phyloP scores from a whole-genome alignment of 2,888 invertebrate genomes.

The Eupithecia subumbrata region DNA sequence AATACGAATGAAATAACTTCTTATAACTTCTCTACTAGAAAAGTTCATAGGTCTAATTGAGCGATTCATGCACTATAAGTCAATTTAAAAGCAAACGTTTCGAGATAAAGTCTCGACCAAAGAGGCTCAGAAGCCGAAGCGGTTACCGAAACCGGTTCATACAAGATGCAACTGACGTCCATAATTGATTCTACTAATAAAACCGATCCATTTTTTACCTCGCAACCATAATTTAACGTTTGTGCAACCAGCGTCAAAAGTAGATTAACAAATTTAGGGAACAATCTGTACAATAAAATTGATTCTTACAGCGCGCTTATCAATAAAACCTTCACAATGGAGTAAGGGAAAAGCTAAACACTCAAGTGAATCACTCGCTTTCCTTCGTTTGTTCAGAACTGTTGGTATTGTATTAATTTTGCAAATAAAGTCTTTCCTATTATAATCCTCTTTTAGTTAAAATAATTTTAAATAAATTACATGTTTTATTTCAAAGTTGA shows the following conservation, averaged over 20 bases:
- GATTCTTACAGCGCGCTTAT: not conserved
- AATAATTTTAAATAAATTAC: not conserved
- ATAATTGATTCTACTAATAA: constrained; percentile 64
- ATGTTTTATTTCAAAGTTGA: not conserved
- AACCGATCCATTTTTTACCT: constrained; percentile 61
- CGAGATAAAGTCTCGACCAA: not conserved
- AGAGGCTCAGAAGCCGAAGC: constrained; percentile 45
- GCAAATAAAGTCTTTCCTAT: not conserved
- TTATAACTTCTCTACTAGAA: not conserved
- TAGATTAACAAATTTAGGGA: constrained; percentile 1
- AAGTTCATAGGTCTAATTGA: not conserved
- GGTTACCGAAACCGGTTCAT: constrained; percentile 57
- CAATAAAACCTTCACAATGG: not conserved
- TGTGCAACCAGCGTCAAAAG: constrained; percentile 42
- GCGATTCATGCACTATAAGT: not conserved
- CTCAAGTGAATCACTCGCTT: not conserved
- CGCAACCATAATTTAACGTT: constrained; percentile 53
- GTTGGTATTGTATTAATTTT: not conserved
- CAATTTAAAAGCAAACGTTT: not conserved
- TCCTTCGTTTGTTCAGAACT: not conserved
- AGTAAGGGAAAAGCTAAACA: not conserved
- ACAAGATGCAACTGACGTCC: constrained; percentile 54
- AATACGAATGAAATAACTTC: not conserved
- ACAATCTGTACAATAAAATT: not conserved
- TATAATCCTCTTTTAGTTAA: not conserved